Evolutionary conservation across 2,113 vertebrate genomes (phyloP), one percentile per base, ranked within the genome.

Genomic region (Cavia porcellus): DNA sequence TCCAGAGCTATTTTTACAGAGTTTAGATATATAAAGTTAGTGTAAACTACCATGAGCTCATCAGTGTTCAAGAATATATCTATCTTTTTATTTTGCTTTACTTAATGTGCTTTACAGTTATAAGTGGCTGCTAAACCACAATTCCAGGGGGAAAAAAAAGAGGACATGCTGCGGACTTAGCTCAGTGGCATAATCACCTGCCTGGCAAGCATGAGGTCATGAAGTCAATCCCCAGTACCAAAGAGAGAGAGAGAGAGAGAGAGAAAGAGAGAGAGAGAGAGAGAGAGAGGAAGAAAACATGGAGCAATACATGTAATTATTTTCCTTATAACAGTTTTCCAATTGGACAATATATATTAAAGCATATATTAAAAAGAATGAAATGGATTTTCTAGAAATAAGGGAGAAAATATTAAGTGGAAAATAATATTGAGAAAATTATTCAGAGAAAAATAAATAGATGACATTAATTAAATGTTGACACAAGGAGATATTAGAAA

Each of bases 361-460:
- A 64, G 59, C 13, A 77, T 68, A 62, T 17, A 47, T 50, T 87
- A 5, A 87, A 92, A 92, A 79, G 50, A 94, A 77, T 10, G 1
- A 83, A 95, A 52, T 38, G 61, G 12, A 55, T 50, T 90, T 79
- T 88, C 57, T 70, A 66, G 11, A 95, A 87, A 50, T 17, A 24
- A 92, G 83, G 19, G 15, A 17, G 8, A 86, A 90, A 87, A 83
- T 47, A 62, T 72, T 88, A 82, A 89, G 59, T 70, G 6, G 13
- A 85, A 96, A 90, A 83, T 38, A 38, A 28, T 92, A 92, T 97
- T 90, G n/a, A 94, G 74, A 52, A 85, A 95, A 89, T 70, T 88
- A 81, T 4, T 2, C 38, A 93, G 70, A 72, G 85, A 72, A 4
- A 30, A 94, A 72, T 5, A 61, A 70, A 66, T 7, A 85, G 55